Evolutionary conservation across 2,113 vertebrate species (phyloP).

Genomic region (Henicopernis longicauda): DNA sequence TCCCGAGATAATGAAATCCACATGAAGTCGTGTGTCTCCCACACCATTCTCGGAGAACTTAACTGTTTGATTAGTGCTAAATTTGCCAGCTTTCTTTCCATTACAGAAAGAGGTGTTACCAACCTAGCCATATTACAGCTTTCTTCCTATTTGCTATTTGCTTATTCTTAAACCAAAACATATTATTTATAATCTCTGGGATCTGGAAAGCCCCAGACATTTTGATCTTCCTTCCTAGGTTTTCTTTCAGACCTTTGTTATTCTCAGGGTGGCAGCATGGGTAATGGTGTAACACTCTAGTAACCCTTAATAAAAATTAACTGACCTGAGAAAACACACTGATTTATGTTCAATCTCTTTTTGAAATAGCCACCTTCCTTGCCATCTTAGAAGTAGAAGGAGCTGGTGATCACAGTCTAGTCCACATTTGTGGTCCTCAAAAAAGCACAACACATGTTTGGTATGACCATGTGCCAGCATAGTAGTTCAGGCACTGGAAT

Average conservation of each 20-base stretch:
- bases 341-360: not conserved
- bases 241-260: not conserved
- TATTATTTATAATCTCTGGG: not conserved
- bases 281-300: not conserved
- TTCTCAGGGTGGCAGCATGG: not conserved
- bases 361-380: not conserved
- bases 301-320: not conserved
- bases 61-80: not conserved
- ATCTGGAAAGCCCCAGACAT: not conserved
- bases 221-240: not conserved
- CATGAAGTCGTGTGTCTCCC: rapidly evolving
- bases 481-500: not conserved
- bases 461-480: not conserved
- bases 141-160: not conserved
- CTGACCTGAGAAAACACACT: not conserved
- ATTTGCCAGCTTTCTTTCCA: not conserved
- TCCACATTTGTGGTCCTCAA: not conserved
- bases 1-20: not conserved
- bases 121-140: not conserved
- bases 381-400: not conserved
- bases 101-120: not conserved
- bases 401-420: not conserved
- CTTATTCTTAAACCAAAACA: not conserved
- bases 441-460: not conserved
- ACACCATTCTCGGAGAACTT: not conserved